These are phyloP conservation scores for Trachelus troglodyta DNA, from an alignment of 2,888 invertebrate species.

Conservation along the genomic window DNA sequence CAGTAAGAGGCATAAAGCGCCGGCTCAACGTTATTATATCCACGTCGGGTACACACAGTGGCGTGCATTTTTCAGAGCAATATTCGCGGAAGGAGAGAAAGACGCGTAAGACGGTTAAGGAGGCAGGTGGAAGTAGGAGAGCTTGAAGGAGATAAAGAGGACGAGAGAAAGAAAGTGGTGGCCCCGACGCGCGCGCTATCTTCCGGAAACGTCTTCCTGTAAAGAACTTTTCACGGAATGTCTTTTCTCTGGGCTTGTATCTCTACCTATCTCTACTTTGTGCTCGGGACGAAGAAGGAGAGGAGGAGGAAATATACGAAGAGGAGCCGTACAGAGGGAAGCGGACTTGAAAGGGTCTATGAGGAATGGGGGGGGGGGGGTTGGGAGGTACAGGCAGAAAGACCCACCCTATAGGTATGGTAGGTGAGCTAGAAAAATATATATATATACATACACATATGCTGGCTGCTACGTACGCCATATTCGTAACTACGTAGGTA, in stretches of 20 bases:
- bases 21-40: conserved; percentile 1
- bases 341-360: not conserved
- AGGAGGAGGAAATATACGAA: not conserved
- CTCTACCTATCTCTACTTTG: conserved; percentile 1
- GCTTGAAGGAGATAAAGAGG: not conserved
- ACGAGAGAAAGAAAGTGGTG: conserved; percentile 12
- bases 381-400: not conserved
- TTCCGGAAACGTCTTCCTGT: conserved; percentile 20
- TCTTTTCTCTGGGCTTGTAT: conserved; percentile 2
- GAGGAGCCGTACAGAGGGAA: not conserved
- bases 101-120: not conserved
- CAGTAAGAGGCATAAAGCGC: not conserved
- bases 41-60: conserved; percentile 13
- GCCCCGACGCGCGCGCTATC: not conserved
- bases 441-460: not conserved
- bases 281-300: not conserved
- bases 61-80: conserved; percentile 26
- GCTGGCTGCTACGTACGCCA: not conserved
- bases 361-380: no score
- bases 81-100: conserved; percentile 19
- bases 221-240: conserved; percentile 18
- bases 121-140: not conserved
- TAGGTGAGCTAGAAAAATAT: not conserved
- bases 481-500: not conserved
- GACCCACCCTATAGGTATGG: not conserved